A percentile compares a stretch with the other conserved stretches of the same genome.
These are phyloP conservation scores for Nymphalis urticae DNA, from an alignment of 2,888 invertebrate species.

Conservation along the genomic window DNA sequence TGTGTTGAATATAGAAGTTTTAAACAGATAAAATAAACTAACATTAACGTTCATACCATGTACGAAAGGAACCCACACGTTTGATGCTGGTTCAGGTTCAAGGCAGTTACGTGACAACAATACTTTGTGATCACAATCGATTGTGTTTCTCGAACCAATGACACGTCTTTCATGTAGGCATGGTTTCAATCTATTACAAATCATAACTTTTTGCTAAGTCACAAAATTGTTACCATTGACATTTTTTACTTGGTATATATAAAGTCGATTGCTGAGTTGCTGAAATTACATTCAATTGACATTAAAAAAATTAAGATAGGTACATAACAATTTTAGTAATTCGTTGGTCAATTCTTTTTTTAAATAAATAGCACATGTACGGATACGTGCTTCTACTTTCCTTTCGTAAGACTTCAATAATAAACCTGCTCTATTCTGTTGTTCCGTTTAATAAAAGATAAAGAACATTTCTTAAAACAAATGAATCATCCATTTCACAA, in stretches of 20 bases:
- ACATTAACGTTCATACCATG: conserved; percentile 21
- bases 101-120: conserved; percentile 41
- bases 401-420: no score
- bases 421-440: no score
- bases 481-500: conserved; percentile 27
- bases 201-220: conserved; percentile 1
- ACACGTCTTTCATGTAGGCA: conserved; percentile 22
- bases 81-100: conserved; percentile 37
- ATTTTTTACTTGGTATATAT: not conserved
- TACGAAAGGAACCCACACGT: conserved; percentile 23
- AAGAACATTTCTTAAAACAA: conserved; percentile 19
- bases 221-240: conserved; percentile 2
- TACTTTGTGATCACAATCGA: conserved; percentile 25
- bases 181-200: conserved; percentile 7
- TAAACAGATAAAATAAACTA: not conserved
- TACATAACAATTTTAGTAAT: no score
- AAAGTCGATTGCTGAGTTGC: not conserved
- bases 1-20: not conserved
- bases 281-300: not conserved
- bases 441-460: conserved; percentile 27
- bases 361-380: no score
- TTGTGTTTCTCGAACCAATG: conserved; percentile 27
- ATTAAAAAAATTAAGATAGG: not conserved
- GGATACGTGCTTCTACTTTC: no score
- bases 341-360: no score